phyloP scores from a whole-genome alignment of 2,888 invertebrate species.

The Agrotis exclamationis region DNA sequence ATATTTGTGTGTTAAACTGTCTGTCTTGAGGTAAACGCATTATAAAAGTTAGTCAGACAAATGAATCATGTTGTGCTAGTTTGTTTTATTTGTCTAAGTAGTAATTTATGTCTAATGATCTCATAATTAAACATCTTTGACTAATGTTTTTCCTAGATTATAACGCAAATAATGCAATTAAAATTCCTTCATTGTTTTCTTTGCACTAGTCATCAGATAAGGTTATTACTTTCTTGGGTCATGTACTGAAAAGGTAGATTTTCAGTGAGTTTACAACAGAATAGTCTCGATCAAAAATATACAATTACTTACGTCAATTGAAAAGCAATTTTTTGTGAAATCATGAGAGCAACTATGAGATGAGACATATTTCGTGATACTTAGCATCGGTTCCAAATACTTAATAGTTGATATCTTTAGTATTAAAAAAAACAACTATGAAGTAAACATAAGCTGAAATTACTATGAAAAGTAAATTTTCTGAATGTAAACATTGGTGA shows the following conservation, averaged over 20 bases:
- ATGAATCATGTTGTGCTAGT: conserved; percentile 40
- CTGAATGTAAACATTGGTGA: no score
- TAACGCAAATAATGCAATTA: conserved; percentile 21
- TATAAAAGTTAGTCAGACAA: conserved; percentile 27
- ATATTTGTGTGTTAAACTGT: background rate
- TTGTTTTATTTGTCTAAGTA: conserved; percentile 37
- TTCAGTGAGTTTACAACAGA: background rate
- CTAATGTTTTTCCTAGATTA: conserved; percentile 20
- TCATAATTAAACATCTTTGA: conserved; percentile 34
- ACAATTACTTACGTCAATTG: background rate
- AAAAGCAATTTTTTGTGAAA: background rate
- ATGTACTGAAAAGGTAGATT: background rate
- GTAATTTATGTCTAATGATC: conserved; percentile 27
- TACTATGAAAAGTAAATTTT: no score
- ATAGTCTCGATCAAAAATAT: no score
- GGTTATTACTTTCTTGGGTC: background rate
- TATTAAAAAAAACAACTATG: no score
- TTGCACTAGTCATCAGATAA: conserved; percentile 1
- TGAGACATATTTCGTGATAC: no score
- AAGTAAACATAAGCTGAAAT: no score
- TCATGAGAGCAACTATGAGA: background rate
- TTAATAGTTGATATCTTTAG: no score
- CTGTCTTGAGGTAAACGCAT: conserved; percentile 11
- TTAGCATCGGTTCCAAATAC: no score
- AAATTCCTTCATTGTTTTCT: conserved; percentile 10